Percentiles rank a stretch among this genome's conserved stretches.
phyloP scores from a whole-genome alignment of 2,797 vertebrate species.

The Sciurus vulgaris region DNA sequence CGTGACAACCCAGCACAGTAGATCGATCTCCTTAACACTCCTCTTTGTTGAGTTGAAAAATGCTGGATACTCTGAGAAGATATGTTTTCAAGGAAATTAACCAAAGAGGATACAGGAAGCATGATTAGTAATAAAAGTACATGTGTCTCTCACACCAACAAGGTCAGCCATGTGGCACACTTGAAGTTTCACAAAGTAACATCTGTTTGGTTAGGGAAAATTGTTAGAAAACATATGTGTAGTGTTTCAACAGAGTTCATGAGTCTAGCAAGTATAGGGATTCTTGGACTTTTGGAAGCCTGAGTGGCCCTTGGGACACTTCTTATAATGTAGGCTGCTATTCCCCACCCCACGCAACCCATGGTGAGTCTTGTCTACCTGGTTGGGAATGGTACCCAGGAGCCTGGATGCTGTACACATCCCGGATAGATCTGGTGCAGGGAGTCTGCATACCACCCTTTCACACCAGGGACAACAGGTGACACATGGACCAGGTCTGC shows the following conservation, averaged over 20 bases:
- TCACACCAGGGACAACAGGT: background rate
- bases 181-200: background rate
- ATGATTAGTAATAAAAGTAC: background rate
- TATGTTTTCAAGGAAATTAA: background rate
- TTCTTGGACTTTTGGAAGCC: background rate
- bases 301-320: background rate
- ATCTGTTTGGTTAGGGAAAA: background rate
- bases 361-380: background rate
- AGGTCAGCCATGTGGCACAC: background rate
- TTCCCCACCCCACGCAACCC: background rate
- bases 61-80: background rate
- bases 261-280: background rate
- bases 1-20: background rate
- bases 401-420: background rate
- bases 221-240: background rate
- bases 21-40: background rate
- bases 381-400: background rate
- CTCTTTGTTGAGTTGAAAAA: background rate
- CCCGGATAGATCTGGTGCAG: background rate
- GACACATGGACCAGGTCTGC: too few species aligned
- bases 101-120: background rate
- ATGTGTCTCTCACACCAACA: too few species aligned
- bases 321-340: background rate
- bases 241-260: background rate
- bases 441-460: background rate